phyloP scores from a whole-genome alignment of 2,797 vertebrate species.

The Acipenser transmontanus region DNA sequence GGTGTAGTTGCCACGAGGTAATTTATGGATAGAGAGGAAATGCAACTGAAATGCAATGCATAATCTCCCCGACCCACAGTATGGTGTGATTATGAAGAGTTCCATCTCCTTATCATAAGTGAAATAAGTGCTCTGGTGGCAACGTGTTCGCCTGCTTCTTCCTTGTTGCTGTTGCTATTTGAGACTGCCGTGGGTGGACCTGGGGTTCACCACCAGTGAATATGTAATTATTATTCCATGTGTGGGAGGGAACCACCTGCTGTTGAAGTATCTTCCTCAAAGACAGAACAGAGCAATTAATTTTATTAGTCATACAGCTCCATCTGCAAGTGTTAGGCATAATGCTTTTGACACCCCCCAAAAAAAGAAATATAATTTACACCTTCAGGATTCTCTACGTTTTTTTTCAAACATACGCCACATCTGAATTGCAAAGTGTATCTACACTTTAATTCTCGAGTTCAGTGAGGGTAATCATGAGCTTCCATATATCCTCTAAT shows the following conservation, averaged over 20 bases:
- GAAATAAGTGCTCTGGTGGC: too few relatives aligned
- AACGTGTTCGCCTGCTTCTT: not conserved
- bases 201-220: not conserved
- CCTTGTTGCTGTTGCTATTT: not conserved
- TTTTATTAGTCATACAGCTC: not conserved
- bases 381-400: not conserved
- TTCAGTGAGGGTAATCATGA: too few relatives aligned
- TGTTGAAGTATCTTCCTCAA: not conserved
- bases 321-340: not conserved
- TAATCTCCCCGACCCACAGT: too few relatives aligned
- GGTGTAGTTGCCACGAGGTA: too few relatives aligned
- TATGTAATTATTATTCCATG: not conserved
- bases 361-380: slow-evolving; percentile 4
- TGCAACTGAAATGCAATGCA: too few relatives aligned
- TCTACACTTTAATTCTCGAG: too few relatives aligned
- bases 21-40: too few relatives aligned
- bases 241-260: not conserved
- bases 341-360: not conserved
- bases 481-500: too few relatives aligned
- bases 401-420: not conserved
- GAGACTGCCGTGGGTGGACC: not conserved
- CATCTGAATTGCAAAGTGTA: too few relatives aligned
- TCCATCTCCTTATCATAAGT: too few relatives aligned
- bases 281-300: not conserved
- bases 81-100: too few relatives aligned